phyloP scores from a whole-genome alignment of 2,113 vertebrate species.

The Collichthys lucidus region DNA sequence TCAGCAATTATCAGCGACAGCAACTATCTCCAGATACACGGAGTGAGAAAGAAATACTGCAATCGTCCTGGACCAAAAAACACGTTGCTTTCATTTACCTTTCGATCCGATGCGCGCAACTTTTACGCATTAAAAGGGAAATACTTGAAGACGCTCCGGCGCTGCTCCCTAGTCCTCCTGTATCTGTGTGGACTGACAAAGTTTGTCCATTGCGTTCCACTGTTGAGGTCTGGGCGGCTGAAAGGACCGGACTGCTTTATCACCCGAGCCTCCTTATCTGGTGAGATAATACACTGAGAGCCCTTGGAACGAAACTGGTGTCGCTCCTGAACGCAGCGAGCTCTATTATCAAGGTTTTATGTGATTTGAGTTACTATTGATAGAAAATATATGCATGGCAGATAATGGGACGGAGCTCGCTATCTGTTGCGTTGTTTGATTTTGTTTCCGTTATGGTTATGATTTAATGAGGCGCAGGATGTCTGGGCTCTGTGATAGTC shows the following conservation, averaged over 20 bases:
- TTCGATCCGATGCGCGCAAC: slow-evolving; percentile 12
- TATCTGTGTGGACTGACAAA: slow-evolving; percentile 8
- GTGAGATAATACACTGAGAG: slow-evolving; percentile 83
- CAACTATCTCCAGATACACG: slow-evolving; percentile 68
- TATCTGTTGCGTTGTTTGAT: slow-evolving; percentile 69
- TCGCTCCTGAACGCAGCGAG: slow-evolving; percentile 51
- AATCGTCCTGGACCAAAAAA: slow-evolving; percentile 5
- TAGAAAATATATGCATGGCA: slow-evolving; percentile 63
- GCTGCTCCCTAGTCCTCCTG: background rate
- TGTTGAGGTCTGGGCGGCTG: slow-evolving; percentile 13
- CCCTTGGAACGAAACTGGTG: slow-evolving; percentile 67
- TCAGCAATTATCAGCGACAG: slow-evolving; percentile 81
- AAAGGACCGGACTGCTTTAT: slow-evolving; percentile 74
- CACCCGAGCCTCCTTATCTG: slow-evolving; percentile 82
- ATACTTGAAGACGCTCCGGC: slow-evolving; percentile 18
- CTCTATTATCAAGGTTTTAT: slow-evolving; percentile 71
- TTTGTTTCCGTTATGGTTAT: slow-evolving; percentile 58
- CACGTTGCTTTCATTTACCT: background rate
- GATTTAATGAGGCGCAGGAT: slow-evolving; percentile 64
- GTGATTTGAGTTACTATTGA: slow-evolving; percentile 76
- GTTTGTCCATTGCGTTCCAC: slow-evolving; percentile 39
- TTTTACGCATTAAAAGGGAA: slow-evolving; percentile 34
- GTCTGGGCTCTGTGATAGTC: slow-evolving; percentile 56
- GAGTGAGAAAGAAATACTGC: slow-evolving; percentile 16
- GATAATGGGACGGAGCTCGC: slow-evolving; percentile 49